Base-by-base conservation (phyloP, 2,888 invertebrate genomes). In the Pseudococcus longispinus region DNA sequence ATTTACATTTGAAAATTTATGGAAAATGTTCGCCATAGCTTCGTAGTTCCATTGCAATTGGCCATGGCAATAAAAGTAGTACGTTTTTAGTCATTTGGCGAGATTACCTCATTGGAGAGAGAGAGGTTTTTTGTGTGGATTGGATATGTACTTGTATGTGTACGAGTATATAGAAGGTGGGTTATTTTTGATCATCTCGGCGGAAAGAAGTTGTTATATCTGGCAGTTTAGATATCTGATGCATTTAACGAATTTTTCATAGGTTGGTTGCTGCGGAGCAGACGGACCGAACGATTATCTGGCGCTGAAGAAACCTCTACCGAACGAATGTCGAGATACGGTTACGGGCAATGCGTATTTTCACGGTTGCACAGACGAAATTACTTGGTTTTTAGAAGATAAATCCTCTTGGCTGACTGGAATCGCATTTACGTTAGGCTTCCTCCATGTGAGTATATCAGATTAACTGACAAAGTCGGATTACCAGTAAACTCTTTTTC, bases 181-280 rank as follows among this genome's bases (percentile, higher is more conserved):
- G 55, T n/a, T 70, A 70, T 70, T 70, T 70, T 29, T 18, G 70
- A 70, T 29, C 82, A 82, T 18, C 42, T n/a, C 42, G 9, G 46
- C 42, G 42, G 82, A 42, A 46, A 82, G 13, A 42, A 46, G 82
- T 42, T 70, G 70, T 70, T 60, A 9, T 70, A 82, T 42, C 42
- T 82, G 42, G 20, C 32, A 23, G 51, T 83, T 55, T 51, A 83
- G 13, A 20, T 44, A 83, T 44, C 46, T 51, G 51, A 51, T 55
- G 51, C 46, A 83, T 55, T 83, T 83, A 26, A 29, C 46, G 83
- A 65, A 42, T 84, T 15, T 89, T 89, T 26, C 89, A 42, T 23
- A 96, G 96, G 94, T 97, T 89, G 96, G 96, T 74, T 97, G 97
- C 91, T 97, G 97, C 89, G 97, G 97, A 18, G 96, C 97, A 0